Evolutionary conservation across 2,797 vertebrate species (phyloP).

Genomic region (Ibycter americanus): DNA sequence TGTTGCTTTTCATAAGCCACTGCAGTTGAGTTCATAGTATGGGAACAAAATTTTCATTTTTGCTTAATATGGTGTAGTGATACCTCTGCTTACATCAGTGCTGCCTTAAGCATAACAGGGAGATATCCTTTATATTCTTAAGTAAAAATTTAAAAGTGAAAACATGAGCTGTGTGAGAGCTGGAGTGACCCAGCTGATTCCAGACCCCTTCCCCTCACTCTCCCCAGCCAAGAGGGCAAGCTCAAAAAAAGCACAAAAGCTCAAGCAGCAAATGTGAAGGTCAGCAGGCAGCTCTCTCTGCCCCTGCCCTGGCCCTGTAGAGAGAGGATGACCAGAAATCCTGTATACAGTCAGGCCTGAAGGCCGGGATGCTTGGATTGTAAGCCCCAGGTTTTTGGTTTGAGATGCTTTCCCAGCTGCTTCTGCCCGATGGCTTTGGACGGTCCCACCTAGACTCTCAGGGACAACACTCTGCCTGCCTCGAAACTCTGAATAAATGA

Average conservation of each 20-base stretch:
- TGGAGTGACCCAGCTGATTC: neutral
- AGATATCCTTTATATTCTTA: slow-evolving; percentile 1
- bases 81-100: neutral
- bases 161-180: neutral
- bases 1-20: neutral
- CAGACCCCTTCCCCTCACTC: neutral
- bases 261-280: neutral
- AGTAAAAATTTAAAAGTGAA: neutral
- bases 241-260: neutral
- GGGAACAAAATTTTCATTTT: neutral
- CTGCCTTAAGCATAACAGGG: neutral
- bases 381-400: neutral
- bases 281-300: neutral
- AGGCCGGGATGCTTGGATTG: neutral
- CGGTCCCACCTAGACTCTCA: neutral
- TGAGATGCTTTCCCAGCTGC: neutral
- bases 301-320: neutral
- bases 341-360: neutral
- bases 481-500: neutral
- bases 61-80: neutral
- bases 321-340: neutral
- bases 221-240: neutral
- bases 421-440: neutral
- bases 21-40: neutral
- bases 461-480: neutral